Evolutionary conservation across 2,888 invertebrate genomes (phyloP), one percentile per base, ranked within the genome.

Genomic region (Apotomis capreana): DNA sequence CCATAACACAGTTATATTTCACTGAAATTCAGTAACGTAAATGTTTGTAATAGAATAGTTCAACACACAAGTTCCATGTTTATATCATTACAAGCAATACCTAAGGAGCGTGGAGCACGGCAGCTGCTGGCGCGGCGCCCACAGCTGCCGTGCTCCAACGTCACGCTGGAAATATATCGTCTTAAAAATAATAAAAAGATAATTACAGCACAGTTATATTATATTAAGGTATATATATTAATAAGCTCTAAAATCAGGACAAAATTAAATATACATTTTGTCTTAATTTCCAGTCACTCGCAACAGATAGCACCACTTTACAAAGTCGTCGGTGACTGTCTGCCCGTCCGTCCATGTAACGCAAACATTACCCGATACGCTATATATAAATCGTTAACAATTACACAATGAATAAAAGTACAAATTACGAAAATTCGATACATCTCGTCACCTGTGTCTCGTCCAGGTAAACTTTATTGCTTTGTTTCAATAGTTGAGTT

Each of bases 241-340:
- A 68, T 72, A 72, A 93, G 92, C 92, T 93, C 92, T 92, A 92
- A 90, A 91, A 91, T 87, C 85, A 89, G 88, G 90, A 90, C 88
- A 88, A 90, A 91, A 91, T 85, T 83, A 91, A 90, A 89, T 87
- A 89, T 83, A 88, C 82, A 86, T 89, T 90, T 85, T 86, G 85
- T 89, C 87, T 86, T 82, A 84, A 80, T 80, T 77, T 80, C 84
- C 91, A 89, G 89, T 88, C 91, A 89, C 88, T 86, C 85, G 80
- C 81, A 84, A 84, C 88, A 86, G 88, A 85, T 92, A 92, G 92
- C 92, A 92, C 92, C 92, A 91, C 90, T 83, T 83, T 79, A 80
- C 78, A 82, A 40, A 81, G 74, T 81, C 78, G 78, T 81, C 81
- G 84, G 88, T 88, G 90, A 89, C 90, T 86, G 87, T 74, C 79